Evolutionary conservation across 2,797 vertebrate genomes (phyloP).

Genomic region (Phalloptychus januarius): DNA sequence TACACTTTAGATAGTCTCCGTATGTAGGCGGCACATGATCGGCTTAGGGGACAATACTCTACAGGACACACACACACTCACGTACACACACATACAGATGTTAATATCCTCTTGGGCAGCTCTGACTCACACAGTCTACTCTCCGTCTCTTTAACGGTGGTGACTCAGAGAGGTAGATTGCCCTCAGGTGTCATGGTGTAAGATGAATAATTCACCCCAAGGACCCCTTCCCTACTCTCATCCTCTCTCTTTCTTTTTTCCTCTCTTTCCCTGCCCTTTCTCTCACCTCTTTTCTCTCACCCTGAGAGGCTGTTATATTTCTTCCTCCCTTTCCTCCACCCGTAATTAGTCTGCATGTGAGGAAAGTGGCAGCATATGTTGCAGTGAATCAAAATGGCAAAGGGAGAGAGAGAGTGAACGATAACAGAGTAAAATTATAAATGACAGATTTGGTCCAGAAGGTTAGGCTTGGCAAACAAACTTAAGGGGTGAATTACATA

Average conservation of each 20-base stretch:
- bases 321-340: slow-evolving; percentile 31
- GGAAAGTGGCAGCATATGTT: slow-evolving; percentile 57
- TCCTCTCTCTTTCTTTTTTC: slow-evolving; percentile 11
- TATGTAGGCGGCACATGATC: slow-evolving; percentile 65
- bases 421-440: slow-evolving; percentile 8
- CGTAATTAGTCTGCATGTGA: slow-evolving; percentile 62
- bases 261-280: slow-evolving; percentile 16
- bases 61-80: slow-evolving; percentile 51
- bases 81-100: slow-evolving; percentile 56
- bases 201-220: slow-evolving; percentile 77
- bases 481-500: not conserved
- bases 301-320: slow-evolving; percentile 33
- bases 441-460: slow-evolving; percentile 12
- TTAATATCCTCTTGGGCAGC: slow-evolving; percentile 67
- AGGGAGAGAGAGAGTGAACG: slow-evolving; percentile 11
- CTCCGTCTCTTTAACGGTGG: slow-evolving; percentile 58
- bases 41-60: slow-evolving; percentile 63
- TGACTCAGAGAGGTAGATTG: slow-evolving; percentile 73
- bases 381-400: slow-evolving; percentile 41
- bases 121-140: slow-evolving; percentile 65
- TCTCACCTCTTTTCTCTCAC: slow-evolving; percentile 24
- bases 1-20: slow-evolving; percentile 62
- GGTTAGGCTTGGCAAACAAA: not conserved
- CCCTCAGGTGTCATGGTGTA: slow-evolving; percentile 71
- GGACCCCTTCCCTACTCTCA: slow-evolving; percentile 48